Conservation (phyloP, 2,113 vertebrate species). For the Cephalopholis sonnerati region DNA sequence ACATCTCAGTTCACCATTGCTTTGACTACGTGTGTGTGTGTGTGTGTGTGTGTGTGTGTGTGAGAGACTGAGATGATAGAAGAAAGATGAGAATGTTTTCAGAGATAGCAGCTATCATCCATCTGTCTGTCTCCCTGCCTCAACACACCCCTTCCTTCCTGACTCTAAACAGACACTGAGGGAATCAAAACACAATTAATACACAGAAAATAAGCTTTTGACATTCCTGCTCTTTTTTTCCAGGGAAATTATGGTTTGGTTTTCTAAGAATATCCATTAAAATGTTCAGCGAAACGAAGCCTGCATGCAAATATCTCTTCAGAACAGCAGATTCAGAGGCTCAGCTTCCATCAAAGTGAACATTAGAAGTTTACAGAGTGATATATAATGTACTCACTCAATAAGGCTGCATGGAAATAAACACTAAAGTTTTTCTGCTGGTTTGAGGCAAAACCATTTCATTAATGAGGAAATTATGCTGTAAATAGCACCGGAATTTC, state of each 20-base stretch:
- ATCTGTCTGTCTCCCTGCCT: constrained; percentile 43
- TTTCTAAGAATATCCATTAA: neutral
- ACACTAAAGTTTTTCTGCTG: neutral
- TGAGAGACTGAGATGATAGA: neutral
- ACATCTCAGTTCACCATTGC: neutral
- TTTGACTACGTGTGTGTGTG: neutral
- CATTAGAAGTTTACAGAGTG: neutral
- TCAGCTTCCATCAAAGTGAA: neutral
- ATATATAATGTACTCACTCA: constrained; percentile 5
- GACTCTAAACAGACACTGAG: constrained; percentile 36
- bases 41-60: neutral
- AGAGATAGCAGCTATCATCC: constrained; percentile 53
- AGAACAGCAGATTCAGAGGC: neutral
- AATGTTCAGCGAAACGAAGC: neutral
- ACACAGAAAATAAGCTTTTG: neutral
- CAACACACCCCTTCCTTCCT: constrained; percentile 18
- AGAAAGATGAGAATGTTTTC: constrained; percentile 32
- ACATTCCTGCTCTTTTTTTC: neutral
- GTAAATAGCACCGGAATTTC: neutral
- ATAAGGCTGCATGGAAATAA: neutral
- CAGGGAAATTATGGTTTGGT: neutral
- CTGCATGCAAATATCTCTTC: neutral
- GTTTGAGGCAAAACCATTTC: neutral
- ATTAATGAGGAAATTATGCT: neutral
- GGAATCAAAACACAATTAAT: constrained; percentile 20